Percentiles rank a stretch among this genome's conserved stretches.
Evolutionary conservation across 2,797 vertebrate genomes (phyloP).

Genomic region (Clarias fuscus): DNA sequence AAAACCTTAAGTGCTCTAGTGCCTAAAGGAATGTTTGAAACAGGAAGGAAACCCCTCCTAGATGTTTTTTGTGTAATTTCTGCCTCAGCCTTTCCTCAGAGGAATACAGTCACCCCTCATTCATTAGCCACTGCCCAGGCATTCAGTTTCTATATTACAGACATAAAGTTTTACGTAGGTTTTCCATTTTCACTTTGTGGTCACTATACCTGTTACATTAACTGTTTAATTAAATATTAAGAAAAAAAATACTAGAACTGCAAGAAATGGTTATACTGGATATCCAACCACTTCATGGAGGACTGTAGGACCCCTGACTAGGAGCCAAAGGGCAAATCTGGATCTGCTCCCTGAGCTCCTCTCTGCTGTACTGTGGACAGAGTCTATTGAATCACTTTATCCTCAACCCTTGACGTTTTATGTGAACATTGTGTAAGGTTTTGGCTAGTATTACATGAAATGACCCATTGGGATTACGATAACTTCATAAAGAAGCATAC

Average conservation of each 20-base stretch:
- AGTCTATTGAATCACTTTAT: background rate
- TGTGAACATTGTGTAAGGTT: background rate
- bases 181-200: background rate
- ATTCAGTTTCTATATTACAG: background rate
- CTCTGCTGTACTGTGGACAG: background rate
- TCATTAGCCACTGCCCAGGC: background rate
- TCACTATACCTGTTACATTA: background rate
- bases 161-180: background rate
- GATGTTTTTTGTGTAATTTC: background rate
- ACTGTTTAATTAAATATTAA: background rate
- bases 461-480: too few relatives aligned
- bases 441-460: background rate
- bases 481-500: too few relatives aligned
- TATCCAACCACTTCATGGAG: background rate
- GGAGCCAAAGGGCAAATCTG: background rate
- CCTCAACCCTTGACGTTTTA: background rate
- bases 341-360: background rate
- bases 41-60: constrained; percentile 56
- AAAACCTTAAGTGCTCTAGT: background rate
- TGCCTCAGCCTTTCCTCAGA: background rate
- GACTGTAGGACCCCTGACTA: background rate
- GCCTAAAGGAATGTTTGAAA: background rate
- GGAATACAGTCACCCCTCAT: background rate
- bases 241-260: background rate
- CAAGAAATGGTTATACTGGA: background rate